These are phyloP conservation scores for Callipepla californica DNA, from an alignment of 2,113 vertebrate species.

Conservation along the genomic window DNA sequence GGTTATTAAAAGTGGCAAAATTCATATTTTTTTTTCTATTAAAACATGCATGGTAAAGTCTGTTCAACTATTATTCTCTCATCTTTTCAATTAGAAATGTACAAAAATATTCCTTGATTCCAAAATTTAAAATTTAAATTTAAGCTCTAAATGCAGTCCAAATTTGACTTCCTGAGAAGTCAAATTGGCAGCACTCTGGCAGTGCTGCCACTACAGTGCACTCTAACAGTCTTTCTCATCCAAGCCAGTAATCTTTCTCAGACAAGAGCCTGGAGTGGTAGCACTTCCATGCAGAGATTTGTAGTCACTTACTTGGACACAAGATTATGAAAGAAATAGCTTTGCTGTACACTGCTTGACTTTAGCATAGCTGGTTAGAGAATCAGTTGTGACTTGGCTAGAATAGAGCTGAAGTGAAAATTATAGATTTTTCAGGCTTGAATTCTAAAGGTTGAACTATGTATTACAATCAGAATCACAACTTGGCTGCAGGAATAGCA, in stretches of 20 bases:
- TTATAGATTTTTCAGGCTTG: neutral
- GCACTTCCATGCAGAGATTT: neutral
- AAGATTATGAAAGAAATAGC: neutral
- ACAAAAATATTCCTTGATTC: neutral
- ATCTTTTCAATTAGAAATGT: neutral
- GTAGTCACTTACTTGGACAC: neutral
- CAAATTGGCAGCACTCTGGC: too few species aligned
- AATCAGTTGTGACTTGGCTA: neutral
- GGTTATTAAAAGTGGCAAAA: neutral
- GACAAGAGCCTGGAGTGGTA: neutral
- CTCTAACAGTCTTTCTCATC: neutral
- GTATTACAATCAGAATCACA: neutral
- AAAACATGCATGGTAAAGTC: neutral
- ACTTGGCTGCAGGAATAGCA: neutral
- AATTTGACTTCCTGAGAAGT: neutral
- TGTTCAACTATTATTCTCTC: neutral
- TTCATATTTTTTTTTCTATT: neutral
- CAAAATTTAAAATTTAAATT: neutral
- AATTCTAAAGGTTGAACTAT: neutral
- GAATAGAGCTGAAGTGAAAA: neutral
- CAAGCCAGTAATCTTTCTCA: neutral
- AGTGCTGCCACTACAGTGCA: neutral
- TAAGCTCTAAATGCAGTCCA: neutral
- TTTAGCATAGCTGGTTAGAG: neutral
- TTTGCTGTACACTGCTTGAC: neutral